Evolutionary conservation across 2,113 vertebrate genomes (phyloP).

Genomic region (Natator depressus): DNA sequence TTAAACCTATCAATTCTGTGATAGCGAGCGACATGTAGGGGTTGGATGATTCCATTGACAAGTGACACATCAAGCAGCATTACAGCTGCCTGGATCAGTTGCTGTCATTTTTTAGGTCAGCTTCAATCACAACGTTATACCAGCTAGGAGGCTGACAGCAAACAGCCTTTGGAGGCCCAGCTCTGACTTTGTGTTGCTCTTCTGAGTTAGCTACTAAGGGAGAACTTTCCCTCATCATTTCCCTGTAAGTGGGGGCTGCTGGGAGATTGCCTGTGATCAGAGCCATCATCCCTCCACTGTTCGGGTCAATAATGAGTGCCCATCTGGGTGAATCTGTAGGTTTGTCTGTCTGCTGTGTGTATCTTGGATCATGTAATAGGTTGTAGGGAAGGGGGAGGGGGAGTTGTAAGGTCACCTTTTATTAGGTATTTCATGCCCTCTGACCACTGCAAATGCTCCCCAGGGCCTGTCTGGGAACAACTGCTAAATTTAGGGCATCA

Average conservation of each 20-base stretch:
- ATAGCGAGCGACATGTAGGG: background rate
- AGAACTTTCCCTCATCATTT: background rate
- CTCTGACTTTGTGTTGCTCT: accelerated
- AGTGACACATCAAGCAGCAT: background rate
- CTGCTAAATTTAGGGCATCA: slow-evolving; percentile 14
- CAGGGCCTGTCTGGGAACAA: background rate
- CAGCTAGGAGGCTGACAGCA: background rate
- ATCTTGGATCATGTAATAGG: background rate
- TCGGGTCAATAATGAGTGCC: background rate
- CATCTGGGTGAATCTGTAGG: background rate
- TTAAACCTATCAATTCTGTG: background rate
- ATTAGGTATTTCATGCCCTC: background rate
- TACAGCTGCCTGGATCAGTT: background rate
- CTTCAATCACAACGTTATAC: background rate
- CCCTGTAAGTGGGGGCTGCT: background rate
- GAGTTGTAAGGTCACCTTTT: background rate
- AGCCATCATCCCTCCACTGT: accelerated
- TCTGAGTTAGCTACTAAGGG: background rate
- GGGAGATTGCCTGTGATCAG: background rate
- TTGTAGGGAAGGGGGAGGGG: accelerated
- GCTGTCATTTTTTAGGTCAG: background rate
- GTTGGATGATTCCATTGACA: background rate
- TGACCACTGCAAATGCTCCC: background rate
- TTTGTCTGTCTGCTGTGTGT: background rate
- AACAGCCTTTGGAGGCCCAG: accelerated